Evolutionary conservation across 1,140 invertebrate species (phyloP).

Genomic region (Papilio aristodemus): DNA sequence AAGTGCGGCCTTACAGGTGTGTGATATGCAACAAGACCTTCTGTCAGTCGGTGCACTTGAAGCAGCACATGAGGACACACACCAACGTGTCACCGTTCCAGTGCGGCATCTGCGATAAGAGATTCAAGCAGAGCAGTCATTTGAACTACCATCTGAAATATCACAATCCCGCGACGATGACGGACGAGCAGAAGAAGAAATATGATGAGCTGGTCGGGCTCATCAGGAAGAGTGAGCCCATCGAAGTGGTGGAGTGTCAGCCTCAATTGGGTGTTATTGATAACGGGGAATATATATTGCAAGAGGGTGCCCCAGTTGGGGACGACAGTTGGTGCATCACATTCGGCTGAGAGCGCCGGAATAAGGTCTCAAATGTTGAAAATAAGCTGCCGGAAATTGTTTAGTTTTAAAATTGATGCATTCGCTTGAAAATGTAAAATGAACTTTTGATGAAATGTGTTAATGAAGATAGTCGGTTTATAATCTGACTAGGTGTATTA

Average conservation of each 20-base stretch:
- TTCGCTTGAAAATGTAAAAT: too few relatives aligned
- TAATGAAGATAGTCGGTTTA: too few relatives aligned
- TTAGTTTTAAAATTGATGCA: too few relatives aligned
- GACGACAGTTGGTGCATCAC: constrained; percentile 2
- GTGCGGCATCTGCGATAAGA: constrained; percentile 83
- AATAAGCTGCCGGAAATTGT: too few relatives aligned
- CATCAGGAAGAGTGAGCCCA: constrained; percentile 35
- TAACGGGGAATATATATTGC: not conserved
- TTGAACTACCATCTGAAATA: constrained; percentile 73
- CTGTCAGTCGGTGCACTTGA: constrained; percentile 73
- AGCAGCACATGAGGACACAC: constrained; percentile 76
- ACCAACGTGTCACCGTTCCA: constrained; percentile 88
- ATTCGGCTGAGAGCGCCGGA: not conserved
- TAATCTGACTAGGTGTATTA: too few relatives aligned
- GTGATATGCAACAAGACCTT: constrained; percentile 19
- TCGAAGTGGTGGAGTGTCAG: constrained; percentile 1
- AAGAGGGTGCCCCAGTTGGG: not conserved
- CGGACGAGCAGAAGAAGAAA: constrained; percentile 54
- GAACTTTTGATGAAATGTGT: too few relatives aligned
- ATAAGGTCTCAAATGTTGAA: too few relatives aligned
- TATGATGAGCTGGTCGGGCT: constrained; percentile 50
- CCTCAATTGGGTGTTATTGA: not conserved
- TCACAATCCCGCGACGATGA: constrained; percentile 60
- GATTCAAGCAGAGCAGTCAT: constrained; percentile 76
- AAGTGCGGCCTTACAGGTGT: constrained; percentile 43